Evolutionary conservation across 2,797 vertebrate species (phyloP).

Genomic region (Chromis chromis): DNA sequence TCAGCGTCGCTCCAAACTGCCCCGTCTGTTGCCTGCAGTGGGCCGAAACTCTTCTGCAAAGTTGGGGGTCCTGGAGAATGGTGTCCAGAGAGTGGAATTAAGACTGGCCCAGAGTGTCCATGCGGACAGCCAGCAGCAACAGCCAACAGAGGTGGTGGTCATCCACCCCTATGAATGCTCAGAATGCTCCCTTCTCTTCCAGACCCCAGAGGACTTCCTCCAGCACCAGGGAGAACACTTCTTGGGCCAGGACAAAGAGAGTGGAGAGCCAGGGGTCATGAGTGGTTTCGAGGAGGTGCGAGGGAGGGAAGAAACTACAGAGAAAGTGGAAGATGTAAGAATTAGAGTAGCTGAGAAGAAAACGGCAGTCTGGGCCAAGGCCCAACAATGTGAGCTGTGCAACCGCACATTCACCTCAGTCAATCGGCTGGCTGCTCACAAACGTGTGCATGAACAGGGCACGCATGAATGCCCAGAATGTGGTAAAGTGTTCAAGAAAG

Average conservation of each 20-base stretch:
- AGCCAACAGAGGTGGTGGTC: slow-evolving; percentile 72
- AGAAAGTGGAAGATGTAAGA: slow-evolving; percentile 61
- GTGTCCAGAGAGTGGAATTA: slow-evolving; percentile 77
- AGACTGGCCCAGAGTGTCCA: slow-evolving; percentile 65
- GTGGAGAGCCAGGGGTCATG: slow-evolving; percentile 79
- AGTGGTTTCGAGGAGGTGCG: slow-evolving; percentile 76
- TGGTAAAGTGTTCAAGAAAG: slow-evolving; percentile 92
- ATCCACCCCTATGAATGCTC: slow-evolving; percentile 94
- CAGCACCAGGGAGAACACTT: slow-evolving; percentile 95
- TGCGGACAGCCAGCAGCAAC: slow-evolving; percentile 49
- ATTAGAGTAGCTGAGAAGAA: slow-evolving; percentile 55
- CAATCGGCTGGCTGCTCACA: slow-evolving; percentile 89
- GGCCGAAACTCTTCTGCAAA: slow-evolving; percentile 49
- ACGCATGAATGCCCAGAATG: slow-evolving; percentile 91
- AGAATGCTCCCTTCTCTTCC: slow-evolving; percentile 90
- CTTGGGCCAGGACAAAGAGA: slow-evolving; percentile 90
- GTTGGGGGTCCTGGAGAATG: slow-evolving; percentile 69
- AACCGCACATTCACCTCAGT: slow-evolving; percentile 88
- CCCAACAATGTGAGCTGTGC: slow-evolving; percentile 85
- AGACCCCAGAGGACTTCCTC: slow-evolving; percentile 92
- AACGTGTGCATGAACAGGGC: slow-evolving; percentile 89
- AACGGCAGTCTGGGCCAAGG: slow-evolving; percentile 38
- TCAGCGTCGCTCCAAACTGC: slow-evolving; percentile 75
- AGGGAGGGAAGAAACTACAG: slow-evolving; percentile 67
- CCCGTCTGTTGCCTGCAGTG: slow-evolving; percentile 68